phyloP scores from a whole-genome alignment of 2,888 invertebrate species.

The Sesamia inferens region DNA sequence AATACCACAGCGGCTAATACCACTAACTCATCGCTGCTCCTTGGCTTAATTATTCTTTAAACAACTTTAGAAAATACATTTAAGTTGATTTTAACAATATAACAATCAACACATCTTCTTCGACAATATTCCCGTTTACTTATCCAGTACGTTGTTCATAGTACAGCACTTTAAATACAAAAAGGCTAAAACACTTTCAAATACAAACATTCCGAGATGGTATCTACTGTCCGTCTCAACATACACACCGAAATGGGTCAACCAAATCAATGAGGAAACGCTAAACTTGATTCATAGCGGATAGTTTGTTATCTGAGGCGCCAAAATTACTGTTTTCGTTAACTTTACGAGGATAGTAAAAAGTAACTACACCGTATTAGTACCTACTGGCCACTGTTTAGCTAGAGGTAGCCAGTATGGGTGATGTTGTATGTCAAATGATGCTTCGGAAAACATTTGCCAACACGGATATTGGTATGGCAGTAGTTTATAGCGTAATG shows the following conservation, averaged over 20 bases:
- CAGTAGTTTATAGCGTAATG: not conserved
- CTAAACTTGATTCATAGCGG: constrained; percentile 76
- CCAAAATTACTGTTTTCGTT: constrained; percentile 71
- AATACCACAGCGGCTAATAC: too few relatives aligned
- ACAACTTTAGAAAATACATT: not conserved
- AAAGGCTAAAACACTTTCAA: constrained; percentile 33
- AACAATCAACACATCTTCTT: not conserved
- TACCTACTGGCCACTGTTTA: constrained; percentile 54
- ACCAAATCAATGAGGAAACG: constrained; percentile 79
- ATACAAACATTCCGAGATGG: constrained; percentile 43
- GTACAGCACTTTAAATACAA: not conserved
- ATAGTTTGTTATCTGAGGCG: constrained; percentile 72
- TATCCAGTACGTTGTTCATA: not conserved
- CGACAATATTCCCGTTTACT: not conserved
- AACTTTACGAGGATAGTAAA: constrained; percentile 75
- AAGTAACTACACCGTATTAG: constrained; percentile 62
- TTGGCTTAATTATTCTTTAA: too few relatives aligned
- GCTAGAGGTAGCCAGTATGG: constrained; percentile 38
- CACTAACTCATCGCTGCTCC: too few relatives aligned
- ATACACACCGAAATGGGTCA: constrained; percentile 66
- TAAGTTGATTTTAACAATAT: not conserved
- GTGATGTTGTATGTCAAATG: constrained; percentile 44
- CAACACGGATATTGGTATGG: constrained; percentile 26
- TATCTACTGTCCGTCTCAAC: constrained; percentile 20
- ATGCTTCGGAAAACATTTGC: constrained; percentile 35